Base-by-base conservation (phyloP, 2,888 invertebrate genomes). In the Lasius platythorax region DNA sequence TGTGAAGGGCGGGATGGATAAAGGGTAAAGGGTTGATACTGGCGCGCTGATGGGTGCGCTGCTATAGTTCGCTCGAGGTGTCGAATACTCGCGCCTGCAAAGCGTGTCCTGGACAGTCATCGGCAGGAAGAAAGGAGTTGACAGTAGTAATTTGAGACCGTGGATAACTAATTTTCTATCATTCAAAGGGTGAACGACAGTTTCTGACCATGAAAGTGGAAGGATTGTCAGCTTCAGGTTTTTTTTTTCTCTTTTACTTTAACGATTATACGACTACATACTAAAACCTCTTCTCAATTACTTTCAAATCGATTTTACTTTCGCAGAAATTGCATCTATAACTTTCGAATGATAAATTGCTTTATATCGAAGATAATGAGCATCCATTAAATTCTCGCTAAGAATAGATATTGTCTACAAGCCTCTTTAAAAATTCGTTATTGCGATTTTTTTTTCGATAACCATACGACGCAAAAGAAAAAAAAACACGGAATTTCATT, bases 101-200 rank as follows among this genome's bases (percentile, higher is more conserved):
- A 9, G 50, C 50, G 23, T 76, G n/a, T 53, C 40, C 12, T 8
- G 18, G 28, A 72, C 43, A 33, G 23, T 72, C 30, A 70, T 58
- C 40, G 56, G 30, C 53, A 37, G 58, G 28, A 8, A 30, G 68
- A 40, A 72, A 58, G 15, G 28, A 73, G 28, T 73, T 58, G 74
- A 81, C 73, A 58, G 33, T 37, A 56, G 74, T 81, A 81, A 81
- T 81, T 18, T 72, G 73, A 79, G 43, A 78, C 15, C 43, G 50
- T 18, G 28, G 33, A 11, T 43, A 23, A 61, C 73, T 81, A 73
- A 81, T 81, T 70, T n/a, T 56, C 37, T 50, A 37, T 81, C 61
- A 81, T 61, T 73, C 74, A 72, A 61, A 61, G 56, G 43, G 23
- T 70, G 76, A 68, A n/a, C n/a, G 70, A 58, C 58, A 6, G 18